phyloP scores from a whole-genome alignment of 1,140 invertebrate species.

The Trypoxylus dichotomus region DNA sequence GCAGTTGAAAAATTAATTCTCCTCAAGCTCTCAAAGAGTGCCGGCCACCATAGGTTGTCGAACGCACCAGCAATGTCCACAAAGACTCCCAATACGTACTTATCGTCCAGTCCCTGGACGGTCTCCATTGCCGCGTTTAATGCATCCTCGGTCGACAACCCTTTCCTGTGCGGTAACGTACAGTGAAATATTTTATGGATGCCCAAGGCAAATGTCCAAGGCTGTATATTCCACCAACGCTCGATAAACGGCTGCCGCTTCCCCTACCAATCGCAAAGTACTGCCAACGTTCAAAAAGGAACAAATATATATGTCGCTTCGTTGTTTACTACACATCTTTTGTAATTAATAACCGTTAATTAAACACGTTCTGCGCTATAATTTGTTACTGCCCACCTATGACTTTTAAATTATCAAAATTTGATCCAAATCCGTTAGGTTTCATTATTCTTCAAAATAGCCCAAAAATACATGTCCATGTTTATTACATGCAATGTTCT shows the following conservation, averaged over 20 bases:
- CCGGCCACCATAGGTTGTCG: constrained; percentile 29
- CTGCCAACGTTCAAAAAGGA: background rate
- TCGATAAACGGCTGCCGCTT: background rate
- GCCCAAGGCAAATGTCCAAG: too few species aligned
- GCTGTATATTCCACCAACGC: background rate
- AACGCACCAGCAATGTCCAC: background rate
- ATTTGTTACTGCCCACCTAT: too few species aligned
- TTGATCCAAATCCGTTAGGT: too few species aligned
- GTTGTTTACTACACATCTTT: too few species aligned
- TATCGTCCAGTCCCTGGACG: background rate
- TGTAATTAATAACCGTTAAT: too few species aligned
- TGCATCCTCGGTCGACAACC: constrained; percentile 16
- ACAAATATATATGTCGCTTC: too few species aligned
- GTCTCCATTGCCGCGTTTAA: background rate
- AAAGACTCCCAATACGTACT: background rate
- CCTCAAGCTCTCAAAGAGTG: background rate
- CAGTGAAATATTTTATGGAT: too few species aligned
- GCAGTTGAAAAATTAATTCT: background rate
- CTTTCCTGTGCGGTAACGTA: background rate
- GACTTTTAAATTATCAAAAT: background rate
- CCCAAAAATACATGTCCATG: too few species aligned
- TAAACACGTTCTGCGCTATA: too few species aligned
- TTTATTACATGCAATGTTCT: too few species aligned
- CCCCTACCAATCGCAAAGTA: background rate
- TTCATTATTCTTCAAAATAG: too few species aligned